A percentile compares a stretch with the other conserved stretches of the same genome.
Evolutionary conservation across 2,113 vertebrate species (phyloP).

Genomic region (Gallinago media): DNA sequence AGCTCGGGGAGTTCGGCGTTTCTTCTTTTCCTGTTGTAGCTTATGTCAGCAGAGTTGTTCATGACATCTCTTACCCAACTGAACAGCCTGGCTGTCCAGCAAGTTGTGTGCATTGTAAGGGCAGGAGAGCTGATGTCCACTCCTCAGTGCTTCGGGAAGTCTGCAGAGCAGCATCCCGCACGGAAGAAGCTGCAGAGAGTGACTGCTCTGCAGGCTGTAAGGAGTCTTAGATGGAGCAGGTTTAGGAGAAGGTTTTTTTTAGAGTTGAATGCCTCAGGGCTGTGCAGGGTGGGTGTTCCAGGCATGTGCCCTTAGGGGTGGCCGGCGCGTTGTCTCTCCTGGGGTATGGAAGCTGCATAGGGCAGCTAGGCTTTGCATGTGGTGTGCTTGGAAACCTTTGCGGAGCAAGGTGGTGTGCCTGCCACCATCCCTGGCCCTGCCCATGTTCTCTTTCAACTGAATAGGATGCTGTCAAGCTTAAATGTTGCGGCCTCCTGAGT

Average conservation of each 20-base stretch:
- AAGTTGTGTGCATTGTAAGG: not conserved
- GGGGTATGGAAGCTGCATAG: not conserved
- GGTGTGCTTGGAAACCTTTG: not conserved
- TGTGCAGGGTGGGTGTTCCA: not conserved
- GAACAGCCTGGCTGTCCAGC: not conserved
- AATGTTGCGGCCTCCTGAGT: not conserved
- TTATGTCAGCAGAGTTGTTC: not conserved
- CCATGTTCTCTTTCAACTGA: not conserved
- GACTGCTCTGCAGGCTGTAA: not conserved
- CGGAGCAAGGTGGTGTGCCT: not conserved
- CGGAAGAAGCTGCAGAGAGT: not conserved
- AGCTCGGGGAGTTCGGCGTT: not conserved
- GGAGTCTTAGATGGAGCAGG: not conserved
- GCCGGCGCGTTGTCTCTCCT: not conserved
- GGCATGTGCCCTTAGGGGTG: fast-evolving
- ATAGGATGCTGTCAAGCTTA: not conserved
- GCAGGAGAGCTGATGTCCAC: not conserved
- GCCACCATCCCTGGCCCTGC: not conserved
- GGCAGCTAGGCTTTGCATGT: not conserved
- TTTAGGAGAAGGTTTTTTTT: not conserved
- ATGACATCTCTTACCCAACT: not conserved
- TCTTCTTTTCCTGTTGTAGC: not conserved
- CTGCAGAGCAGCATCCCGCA: fast-evolving
- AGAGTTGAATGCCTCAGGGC: not conserved
- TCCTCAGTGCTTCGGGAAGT: not conserved